Conservation (phyloP, 2,888 invertebrate genomes). For the Eumacrocentrus americanus region DNA sequence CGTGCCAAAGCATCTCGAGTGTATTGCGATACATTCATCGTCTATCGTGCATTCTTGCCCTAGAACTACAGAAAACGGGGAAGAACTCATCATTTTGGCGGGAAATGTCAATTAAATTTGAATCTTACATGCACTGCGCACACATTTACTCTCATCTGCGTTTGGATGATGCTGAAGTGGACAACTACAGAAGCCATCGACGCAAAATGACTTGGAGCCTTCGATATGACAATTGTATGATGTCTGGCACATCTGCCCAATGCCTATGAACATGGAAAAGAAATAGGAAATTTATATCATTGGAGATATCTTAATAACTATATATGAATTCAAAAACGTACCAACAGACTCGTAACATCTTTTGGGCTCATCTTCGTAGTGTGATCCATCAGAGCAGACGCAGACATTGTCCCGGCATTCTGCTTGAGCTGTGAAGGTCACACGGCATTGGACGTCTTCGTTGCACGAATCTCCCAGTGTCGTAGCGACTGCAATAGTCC, state of each 20-base stretch:
- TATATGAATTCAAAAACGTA: too few species aligned
- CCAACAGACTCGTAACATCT: constrained; percentile 58
- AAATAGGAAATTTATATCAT: too few species aligned
- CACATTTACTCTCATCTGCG: constrained; percentile 49
- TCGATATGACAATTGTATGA: constrained; percentile 56
- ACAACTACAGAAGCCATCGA: constrained; percentile 54
- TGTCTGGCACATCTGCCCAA: constrained; percentile 54
- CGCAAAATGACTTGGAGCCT: constrained; percentile 50
- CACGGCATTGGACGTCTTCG: constrained; percentile 55
- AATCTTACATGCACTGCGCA: constrained; percentile 50
- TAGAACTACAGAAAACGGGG: constrained; percentile 41
- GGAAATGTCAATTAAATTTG: background rate
- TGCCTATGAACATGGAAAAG: too few species aligned
- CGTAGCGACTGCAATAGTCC: constrained; percentile 47
- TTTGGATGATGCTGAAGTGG: constrained; percentile 53
- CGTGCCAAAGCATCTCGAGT: constrained; percentile 51
- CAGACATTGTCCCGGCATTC: constrained; percentile 55
- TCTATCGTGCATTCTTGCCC: constrained; percentile 50
- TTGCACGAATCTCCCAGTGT: constrained; percentile 54
- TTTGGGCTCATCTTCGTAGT: constrained; percentile 47
- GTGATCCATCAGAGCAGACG: constrained; percentile 54
- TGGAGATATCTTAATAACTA: too few species aligned
- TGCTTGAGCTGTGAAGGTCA: constrained; percentile 55
- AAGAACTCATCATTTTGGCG: constrained; percentile 12
- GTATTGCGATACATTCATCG: constrained; percentile 53